Base-by-base conservation (phyloP, 1,140 invertebrate genomes). In the Eriocheir sinensis region DNA sequence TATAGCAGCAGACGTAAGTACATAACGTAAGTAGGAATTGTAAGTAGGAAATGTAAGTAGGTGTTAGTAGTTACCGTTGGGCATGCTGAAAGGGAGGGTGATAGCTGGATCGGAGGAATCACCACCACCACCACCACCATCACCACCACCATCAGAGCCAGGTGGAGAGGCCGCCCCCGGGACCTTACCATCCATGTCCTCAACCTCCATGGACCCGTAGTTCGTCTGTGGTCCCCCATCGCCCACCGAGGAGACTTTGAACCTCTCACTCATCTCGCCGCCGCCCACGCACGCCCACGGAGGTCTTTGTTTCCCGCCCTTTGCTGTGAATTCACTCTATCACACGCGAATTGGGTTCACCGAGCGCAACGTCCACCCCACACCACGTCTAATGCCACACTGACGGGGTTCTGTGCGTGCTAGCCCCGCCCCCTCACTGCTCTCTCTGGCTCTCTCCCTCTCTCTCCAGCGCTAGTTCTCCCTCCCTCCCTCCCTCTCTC, bases 251-350 rank as follows among this genome's bases (percentile, higher is more conserved):
- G 93, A 94, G 41, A 94, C 93, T 40, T 91, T 94, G 41, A 94
- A 94, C 93, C 93, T 80, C 81, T 94, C 93, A 86, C 93, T 94
- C 93, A 94, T 94, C n/a, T n/a, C n/a, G n/a, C n/a, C n/a, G n/a
- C n/a, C n/a, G 53, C 12, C 12, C 12, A 27, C 12, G 53, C 12
- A 72, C 12, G 53, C 12, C 12, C 12, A 27, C 12, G 53, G 53
- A 27, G 34, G 36, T 34, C 34, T 38, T 27, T 40, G 27, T 34
- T 34, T 9, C 12, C 6, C 80, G 80, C 38, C 30, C 41, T 79
- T 36, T 34, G 80, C n/a, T 32, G 32, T 60, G 86, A 34, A 94
- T n/a, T n/a, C n/a, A 89, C 48, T 81, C 91, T 34, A 83, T 83
- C 60, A 30, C 30, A 85, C 89, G 27, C 36, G 85, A 32, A 85